Percentiles rank a stretch among this genome's conserved stretches.
These are phyloP conservation scores for Mizuhopecten yessoensis DNA, from an alignment of 1,140 invertebrate species.

Conservation along the genomic window DNA sequence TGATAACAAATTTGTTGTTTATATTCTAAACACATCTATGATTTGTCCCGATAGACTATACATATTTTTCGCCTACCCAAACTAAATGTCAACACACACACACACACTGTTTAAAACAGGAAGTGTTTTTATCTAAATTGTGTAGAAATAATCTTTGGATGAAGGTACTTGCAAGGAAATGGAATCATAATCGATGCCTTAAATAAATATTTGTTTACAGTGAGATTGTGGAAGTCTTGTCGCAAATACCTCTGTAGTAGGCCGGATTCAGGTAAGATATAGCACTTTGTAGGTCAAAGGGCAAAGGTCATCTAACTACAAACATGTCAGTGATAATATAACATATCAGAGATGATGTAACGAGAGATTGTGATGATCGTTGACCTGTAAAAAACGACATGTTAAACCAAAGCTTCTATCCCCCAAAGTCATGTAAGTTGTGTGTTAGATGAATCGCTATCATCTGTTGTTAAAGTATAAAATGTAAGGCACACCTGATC, in stretches of 20 bases:
- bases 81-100: background rate
- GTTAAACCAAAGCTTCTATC: background rate
- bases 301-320: background rate
- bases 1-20: too few relatives aligned
- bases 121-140: background rate
- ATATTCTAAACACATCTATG: too few relatives aligned
- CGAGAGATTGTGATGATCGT: background rate
- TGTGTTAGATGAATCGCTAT: background rate
- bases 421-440: background rate
- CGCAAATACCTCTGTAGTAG: background rate
- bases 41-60: too few relatives aligned
- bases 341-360: background rate
- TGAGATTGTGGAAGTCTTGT: background rate
- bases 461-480: background rate
- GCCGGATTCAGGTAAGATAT: background rate
- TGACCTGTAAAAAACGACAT: background rate
- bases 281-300: background rate
- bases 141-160: background rate
- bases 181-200: background rate
- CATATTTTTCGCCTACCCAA: background rate
- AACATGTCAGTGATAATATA: background rate
- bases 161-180: background rate
- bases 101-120: background rate
- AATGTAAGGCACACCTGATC: background rate
- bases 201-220: background rate